These are phyloP conservation scores for Notodonta ziczac DNA, from an alignment of 2,888 invertebrate genomes.

Conservation along the genomic window DNA sequence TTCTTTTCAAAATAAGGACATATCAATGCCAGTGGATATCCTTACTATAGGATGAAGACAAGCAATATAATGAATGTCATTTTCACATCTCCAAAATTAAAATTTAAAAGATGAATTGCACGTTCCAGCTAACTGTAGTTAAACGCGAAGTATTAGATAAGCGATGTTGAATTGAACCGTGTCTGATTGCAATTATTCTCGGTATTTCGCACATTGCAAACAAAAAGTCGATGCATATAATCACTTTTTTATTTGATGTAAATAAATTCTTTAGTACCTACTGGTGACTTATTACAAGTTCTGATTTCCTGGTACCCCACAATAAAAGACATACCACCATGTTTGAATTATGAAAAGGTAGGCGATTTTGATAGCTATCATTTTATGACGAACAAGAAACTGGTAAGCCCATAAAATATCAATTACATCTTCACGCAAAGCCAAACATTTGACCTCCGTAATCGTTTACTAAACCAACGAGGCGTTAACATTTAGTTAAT, in stretches of 20 bases:
- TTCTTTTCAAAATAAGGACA: no score
- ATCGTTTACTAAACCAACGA: background rate
- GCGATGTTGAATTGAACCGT: constrained; percentile 5
- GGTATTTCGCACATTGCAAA: constrained; percentile 3
- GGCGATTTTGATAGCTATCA: no score
- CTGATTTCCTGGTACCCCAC: background rate
- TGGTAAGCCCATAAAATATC: background rate
- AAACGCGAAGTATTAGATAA: constrained; percentile 8
- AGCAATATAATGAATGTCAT: background rate
- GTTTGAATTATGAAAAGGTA: no score
- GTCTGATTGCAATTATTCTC: constrained; percentile 3
- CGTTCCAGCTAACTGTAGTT: constrained; percentile 7
- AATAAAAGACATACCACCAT: no score
- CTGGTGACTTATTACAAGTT: background rate
- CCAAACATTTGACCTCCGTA: constrained; percentile 1
- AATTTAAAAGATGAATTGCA: background rate
- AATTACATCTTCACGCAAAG: background rate
- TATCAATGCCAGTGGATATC: no score
- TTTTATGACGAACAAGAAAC: background rate
- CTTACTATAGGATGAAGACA: background rate
- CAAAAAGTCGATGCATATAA: background rate
- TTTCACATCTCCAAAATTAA: background rate
- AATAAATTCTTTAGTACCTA: background rate
- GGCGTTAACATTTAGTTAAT: constrained; percentile 15
- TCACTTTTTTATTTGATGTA: background rate